A percentile compares a stretch with the other conserved stretches of the same genome.
Conservation (phyloP, 2,797 vertebrate species). For the Eulemur coronatus region DNA sequence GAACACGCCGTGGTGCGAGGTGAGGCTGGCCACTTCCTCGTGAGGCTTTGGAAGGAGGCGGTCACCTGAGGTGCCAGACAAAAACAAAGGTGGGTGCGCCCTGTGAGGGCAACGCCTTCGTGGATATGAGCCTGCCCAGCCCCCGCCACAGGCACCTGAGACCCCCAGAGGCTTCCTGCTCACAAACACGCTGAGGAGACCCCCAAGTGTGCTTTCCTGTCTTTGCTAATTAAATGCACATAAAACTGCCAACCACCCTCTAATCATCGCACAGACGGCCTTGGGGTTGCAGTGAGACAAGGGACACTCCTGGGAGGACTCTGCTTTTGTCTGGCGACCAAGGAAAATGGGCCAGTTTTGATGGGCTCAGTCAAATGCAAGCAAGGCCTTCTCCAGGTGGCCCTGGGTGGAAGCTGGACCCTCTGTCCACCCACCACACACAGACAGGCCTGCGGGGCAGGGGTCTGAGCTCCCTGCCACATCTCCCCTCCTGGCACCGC, state of each 20-base stretch:
- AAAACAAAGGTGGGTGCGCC: not conserved
- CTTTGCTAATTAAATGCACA: not conserved
- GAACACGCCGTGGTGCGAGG: not conserved
- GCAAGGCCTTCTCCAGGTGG: not conserved
- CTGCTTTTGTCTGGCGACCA: not conserved
- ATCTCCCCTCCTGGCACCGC: not conserved
- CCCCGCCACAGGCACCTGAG: not conserved
- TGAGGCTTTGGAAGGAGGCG: not conserved
- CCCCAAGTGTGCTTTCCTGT: not conserved
- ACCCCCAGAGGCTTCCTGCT: not conserved
- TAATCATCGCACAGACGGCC: not conserved
- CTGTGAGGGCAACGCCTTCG: too few species aligned
- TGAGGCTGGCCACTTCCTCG: not conserved
- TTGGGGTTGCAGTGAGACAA: rapidly evolving
- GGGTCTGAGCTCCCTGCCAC: too few species aligned
- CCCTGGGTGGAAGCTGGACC: not conserved
- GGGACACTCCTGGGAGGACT: not conserved
- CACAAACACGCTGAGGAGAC: not conserved
- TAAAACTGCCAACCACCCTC: not conserved
- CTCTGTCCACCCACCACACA: not conserved
- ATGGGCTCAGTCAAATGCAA: not conserved
- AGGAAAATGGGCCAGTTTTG: not conserved
- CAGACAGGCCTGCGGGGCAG: not conserved
- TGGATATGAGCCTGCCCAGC: rapidly evolving
- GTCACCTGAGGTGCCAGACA: not conserved